Conservation (phyloP, 37 sponge, comb jelly and placozoan species). For the Agelas oroides region DNA sequence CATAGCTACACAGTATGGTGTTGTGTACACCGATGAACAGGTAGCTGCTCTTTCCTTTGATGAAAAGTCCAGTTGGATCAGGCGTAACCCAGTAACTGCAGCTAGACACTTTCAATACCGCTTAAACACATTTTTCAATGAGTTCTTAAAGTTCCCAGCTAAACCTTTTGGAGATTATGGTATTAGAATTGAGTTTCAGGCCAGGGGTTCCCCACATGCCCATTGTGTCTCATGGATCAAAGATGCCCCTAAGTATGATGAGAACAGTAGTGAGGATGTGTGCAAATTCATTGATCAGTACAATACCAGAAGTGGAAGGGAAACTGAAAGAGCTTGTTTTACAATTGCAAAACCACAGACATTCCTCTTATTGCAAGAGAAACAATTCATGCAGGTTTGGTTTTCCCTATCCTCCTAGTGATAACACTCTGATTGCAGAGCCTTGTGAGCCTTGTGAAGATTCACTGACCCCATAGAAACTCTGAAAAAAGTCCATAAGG, state of each 20-base stretch:
- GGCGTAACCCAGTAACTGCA: constrained; percentile 39
- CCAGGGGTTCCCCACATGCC: constrained; percentile 52
- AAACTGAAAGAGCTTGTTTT: constrained; percentile 8
- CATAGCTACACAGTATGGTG: constrained; percentile 51
- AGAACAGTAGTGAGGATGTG: not conserved
- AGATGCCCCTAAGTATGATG: constrained; percentile 35
- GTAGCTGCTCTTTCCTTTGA: constrained; percentile 14
- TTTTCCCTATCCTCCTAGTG: constrained; percentile 28
- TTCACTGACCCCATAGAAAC: too few relatives aligned
- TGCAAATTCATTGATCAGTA: constrained; percentile 36
- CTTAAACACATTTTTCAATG: constrained; percentile 15
- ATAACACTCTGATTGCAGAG: not conserved
- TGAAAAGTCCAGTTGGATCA: constrained; percentile 11
- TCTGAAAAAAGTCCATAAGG: constrained; percentile 8
- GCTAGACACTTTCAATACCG: constrained; percentile 50
- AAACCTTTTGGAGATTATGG: constrained; percentile 47
- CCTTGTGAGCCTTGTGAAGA: too few relatives aligned
- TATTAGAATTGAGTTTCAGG: constrained; percentile 57
- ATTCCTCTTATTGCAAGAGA: constrained; percentile 30
- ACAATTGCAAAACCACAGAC: constrained; percentile 7
- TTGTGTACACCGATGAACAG: constrained; percentile 25
- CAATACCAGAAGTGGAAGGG: constrained; percentile 1
- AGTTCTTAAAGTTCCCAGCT: constrained; percentile 4
- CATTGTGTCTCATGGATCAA: constrained; percentile 36
- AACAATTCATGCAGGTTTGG: constrained; percentile 15